Evolutionary conservation across 2,113 vertebrate genomes (phyloP).

Genomic region (Leiothrix lutea): DNA sequence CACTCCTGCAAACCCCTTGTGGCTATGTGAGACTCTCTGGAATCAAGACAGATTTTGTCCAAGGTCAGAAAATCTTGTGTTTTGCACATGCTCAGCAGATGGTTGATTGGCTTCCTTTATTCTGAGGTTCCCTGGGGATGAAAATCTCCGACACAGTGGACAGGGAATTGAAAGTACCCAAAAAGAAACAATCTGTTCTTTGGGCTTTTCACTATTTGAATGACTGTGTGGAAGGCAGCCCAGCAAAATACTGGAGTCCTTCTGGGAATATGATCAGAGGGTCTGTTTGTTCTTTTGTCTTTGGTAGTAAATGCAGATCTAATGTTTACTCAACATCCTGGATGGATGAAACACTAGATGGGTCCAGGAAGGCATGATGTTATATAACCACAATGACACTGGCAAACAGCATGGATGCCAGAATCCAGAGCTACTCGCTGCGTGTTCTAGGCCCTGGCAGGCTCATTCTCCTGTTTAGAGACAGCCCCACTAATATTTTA

Average conservation of each 20-base stretch:
- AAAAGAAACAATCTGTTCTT: not conserved
- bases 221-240: not conserved
- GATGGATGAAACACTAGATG: not conserved
- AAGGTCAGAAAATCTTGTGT: not conserved
- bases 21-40: not conserved
- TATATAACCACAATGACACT: not conserved
- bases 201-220: not conserved
- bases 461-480: not conserved
- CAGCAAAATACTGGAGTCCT: not conserved
- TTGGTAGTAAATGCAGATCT: not conserved
- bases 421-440: fast-evolving
- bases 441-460: not conserved
- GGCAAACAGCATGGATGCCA: not conserved
- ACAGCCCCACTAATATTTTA: not conserved
- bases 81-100: slow-evolving; percentile 14
- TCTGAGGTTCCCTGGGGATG: not conserved
- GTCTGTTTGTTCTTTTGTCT: not conserved
- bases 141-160: not conserved
- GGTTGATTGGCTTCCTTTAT: not conserved
- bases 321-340: not conserved
- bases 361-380: not conserved
- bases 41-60: not conserved
- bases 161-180: not conserved
- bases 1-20: not conserved
- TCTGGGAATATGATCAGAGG: not conserved